Evolutionary conservation across 2,113 vertebrate genomes (phyloP), one percentile per base, ranked within the genome.

Genomic region (Cryptotis parvus): DNA sequence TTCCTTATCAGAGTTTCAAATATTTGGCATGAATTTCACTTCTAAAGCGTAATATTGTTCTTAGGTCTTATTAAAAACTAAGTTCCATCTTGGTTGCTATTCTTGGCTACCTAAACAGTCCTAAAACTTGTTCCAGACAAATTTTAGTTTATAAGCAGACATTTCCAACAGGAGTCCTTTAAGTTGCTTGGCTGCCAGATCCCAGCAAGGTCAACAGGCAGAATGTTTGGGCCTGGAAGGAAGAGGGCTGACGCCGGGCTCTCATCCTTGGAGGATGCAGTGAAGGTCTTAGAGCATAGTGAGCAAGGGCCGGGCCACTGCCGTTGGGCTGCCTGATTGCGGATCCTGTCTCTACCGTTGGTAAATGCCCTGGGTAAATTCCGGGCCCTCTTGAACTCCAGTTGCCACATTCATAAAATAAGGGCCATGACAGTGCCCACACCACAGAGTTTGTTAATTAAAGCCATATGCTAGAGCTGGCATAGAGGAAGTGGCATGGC

Each of bases 51-150:
- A 92, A 89, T 41, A 61, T 58, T 84, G 41, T 91, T 94, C 82
- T 92, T 92, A 79, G 10, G 41, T 9, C 86, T 68, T 83, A 69
- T n/a, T 91, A 73, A 89, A 92, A 87, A 70, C 65, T n/a, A 76
- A 93, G 63, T 66, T 89, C 45, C 61, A 41, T 89, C 68, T 84
- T 75, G 65, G 70, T 87, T 92, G 74, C 77, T 91, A 63, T 91
- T 92, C 75, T 84, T 91, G 85, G 92, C 94, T 79, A 69, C 84
- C 73, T 90, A 78, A 84, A 76, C 20, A 63, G 61, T 61, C 82
- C 70, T 94, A 85, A 92, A 96, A 91, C 93, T 65, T 10, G n/a
- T 87, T 75, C 75, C 61, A 75, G 85, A 89, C 93, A 58, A 20
- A 58, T 58, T 58, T 58, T 90, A 93, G 73, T 87, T 78, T 91